phyloP scores from a whole-genome alignment of 2,888 invertebrate species.

The Sinotaia quadrata region DNA sequence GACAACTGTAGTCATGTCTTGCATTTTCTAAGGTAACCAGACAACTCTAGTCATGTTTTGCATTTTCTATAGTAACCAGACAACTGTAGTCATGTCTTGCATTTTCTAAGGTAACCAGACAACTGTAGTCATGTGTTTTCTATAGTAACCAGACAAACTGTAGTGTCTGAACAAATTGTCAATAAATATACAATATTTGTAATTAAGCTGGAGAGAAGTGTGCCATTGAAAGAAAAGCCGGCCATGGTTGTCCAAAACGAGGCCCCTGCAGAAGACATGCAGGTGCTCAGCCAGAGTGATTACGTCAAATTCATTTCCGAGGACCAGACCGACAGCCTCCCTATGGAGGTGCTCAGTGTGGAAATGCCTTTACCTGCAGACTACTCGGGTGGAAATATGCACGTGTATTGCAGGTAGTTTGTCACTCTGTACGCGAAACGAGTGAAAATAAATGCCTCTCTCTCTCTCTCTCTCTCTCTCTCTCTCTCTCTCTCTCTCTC shows the following conservation, averaged over 20 bases:
- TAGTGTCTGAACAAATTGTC: too few relatives aligned
- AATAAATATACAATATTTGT: too few relatives aligned
- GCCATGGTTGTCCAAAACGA: not conserved
- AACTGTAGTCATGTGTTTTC: too few relatives aligned
- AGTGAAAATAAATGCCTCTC: too few relatives aligned
- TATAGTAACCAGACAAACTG: too few relatives aligned
- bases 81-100: too few relatives aligned
- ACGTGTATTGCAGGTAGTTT: not conserved
- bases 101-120: too few relatives aligned
- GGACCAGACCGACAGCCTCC: not conserved
- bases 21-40: too few relatives aligned
- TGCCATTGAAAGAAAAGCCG: not conserved
- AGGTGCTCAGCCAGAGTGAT: not conserved
- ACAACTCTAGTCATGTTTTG: too few relatives aligned
- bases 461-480: conserved; percentile 15
- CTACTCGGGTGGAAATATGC: not conserved
- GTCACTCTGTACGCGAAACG: too few relatives aligned
- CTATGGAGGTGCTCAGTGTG: not conserved
- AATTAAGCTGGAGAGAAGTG: not conserved
- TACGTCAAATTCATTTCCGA: not conserved
- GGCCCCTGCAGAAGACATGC: not conserved
- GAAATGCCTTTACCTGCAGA: not conserved
- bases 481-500: conserved; percentile 24
- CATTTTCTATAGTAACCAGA: too few relatives aligned
- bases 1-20: too few relatives aligned